Evolutionary conservation across 2,888 invertebrate species (phyloP).

Genomic region (Gari tellinella): DNA sequence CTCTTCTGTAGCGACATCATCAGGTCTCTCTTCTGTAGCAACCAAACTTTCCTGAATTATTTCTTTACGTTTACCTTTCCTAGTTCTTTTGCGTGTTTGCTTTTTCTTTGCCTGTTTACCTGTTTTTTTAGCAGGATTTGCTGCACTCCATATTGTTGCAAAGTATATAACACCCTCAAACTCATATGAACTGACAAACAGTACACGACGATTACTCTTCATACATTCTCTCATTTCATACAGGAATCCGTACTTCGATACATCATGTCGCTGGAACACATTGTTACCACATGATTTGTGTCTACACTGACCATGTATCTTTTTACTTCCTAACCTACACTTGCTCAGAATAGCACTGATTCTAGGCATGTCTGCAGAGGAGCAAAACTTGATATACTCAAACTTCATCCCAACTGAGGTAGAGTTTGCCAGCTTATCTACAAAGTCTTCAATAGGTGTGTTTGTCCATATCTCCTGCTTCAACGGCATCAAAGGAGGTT

Average conservation of each 20-base stretch:
- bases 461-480: slow-evolving; percentile 52
- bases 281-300: slow-evolving; percentile 11
- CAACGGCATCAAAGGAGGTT: background rate
- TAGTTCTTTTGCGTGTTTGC: no score
- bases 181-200: slow-evolving; percentile 74
- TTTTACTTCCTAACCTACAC: slow-evolving; percentile 19
- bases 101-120: no score
- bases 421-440: slow-evolving; percentile 1
- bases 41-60: no score
- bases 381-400: slow-evolving; percentile 75
- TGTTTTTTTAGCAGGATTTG: no score
- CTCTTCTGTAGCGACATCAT: no score
- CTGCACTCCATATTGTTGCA: slow-evolving; percentile 75
- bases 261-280: slow-evolving; percentile 72
- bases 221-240: slow-evolving; percentile 76
- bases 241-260: slow-evolving; percentile 78
- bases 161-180: slow-evolving; percentile 74
- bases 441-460: slow-evolving; percentile 70
- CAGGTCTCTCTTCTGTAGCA: no score
- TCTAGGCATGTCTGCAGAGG: slow-evolving; percentile 59
- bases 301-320: background rate
- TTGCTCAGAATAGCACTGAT: slow-evolving; percentile 76
- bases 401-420: slow-evolving; percentile 20
- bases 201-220: slow-evolving; percentile 64
- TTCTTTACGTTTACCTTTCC: no score